Evolutionary conservation across 2,797 vertebrate genomes (phyloP).

Genomic region (Parambassis ranga): DNA sequence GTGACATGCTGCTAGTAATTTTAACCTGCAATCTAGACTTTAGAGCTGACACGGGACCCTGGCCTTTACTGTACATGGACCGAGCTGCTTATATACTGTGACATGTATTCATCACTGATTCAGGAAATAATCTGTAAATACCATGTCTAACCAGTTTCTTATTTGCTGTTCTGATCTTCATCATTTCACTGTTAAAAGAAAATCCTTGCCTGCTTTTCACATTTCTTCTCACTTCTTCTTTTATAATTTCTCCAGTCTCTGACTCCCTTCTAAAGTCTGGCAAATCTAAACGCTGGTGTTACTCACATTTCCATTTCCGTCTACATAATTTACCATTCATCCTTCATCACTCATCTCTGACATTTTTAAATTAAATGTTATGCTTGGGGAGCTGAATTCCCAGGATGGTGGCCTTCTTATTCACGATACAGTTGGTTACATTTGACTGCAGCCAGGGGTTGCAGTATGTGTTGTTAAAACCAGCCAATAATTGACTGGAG

Average conservation of each 20-base stretch:
- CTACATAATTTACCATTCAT: conserved; percentile 47
- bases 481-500: conserved; percentile 70
- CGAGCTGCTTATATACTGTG: too few species aligned
- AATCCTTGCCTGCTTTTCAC: not conserved
- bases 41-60: too few species aligned
- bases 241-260: conserved; percentile 1
- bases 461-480: conserved; percentile 50
- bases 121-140: too few species aligned
- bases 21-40: too few species aligned
- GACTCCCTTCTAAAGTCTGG: conserved; percentile 24
- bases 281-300: conserved; percentile 43
- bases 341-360: conserved; percentile 72
- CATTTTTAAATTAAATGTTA: conserved; percentile 71
- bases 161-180: not conserved
- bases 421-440: conserved; percentile 51
- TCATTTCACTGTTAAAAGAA: too few species aligned
- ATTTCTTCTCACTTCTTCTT: not conserved
- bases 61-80: too few species aligned
- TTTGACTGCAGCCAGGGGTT: conserved; percentile 44
- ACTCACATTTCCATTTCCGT: conserved; percentile 22
- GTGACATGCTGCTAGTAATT: too few species aligned
- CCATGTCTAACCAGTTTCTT: not conserved
- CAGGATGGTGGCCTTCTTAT: conserved; percentile 39
- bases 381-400: conserved; percentile 56
- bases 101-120: too few species aligned